These are phyloP conservation scores for Orchestia grillus DNA, from an alignment of 1,140 invertebrate genomes.

Conservation along the genomic window DNA sequence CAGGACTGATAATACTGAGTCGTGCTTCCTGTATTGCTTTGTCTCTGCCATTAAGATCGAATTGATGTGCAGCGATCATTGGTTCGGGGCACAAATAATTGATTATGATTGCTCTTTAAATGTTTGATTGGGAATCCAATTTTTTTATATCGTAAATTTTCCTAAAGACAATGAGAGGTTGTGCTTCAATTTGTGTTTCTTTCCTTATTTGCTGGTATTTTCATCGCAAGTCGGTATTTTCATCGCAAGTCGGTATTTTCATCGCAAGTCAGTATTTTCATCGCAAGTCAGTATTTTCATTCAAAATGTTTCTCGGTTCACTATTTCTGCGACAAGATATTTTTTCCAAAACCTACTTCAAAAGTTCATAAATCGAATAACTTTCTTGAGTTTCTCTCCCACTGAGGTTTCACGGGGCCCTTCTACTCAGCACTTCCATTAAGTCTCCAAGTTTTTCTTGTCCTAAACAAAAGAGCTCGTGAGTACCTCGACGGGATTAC, in stretches of 20 bases:
- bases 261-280: no score
- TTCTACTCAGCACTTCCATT: neutral
- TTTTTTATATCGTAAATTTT: neutral
- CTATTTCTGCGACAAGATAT: neutral
- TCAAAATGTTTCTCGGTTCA: no score
- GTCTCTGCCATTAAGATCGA: neutral
- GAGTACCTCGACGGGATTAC: neutral
- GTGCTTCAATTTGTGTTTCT: neutral
- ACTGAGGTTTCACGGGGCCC: neutral
- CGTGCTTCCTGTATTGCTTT: slow-evolving; percentile 1
- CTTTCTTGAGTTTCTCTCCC: neutral
- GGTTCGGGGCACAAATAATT: neutral
- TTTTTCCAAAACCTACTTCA: neutral
- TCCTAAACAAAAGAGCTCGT: neutral
- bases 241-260: no score
- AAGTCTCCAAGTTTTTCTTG: neutral
- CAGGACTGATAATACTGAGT: neutral
- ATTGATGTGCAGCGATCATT: slow-evolving; percentile 19
- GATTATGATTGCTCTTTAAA: neutral
- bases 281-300: no score
- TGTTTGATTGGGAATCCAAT: neutral
- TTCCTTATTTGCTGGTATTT: neutral
- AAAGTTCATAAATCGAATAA: neutral
- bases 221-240: neutral
- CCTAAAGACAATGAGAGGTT: neutral